These are phyloP conservation scores for Parnassius glacialis DNA, from an alignment of 2,888 invertebrate genomes.

Conservation along the genomic window DNA sequence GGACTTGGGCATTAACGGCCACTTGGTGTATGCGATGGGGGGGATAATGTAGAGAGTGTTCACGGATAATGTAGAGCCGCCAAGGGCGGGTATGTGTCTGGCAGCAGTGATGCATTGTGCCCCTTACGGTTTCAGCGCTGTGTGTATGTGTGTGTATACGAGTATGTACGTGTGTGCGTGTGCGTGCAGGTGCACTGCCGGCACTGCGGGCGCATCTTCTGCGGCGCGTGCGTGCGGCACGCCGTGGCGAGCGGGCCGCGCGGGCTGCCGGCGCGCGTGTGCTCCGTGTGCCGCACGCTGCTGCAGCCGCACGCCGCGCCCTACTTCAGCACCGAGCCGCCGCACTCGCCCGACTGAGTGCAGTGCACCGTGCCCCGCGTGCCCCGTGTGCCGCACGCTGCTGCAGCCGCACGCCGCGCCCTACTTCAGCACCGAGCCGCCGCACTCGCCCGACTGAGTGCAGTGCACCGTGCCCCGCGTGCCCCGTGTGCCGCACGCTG, in stretches of 20 bases:
- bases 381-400: neutral
- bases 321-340: slow-evolving; percentile 93
- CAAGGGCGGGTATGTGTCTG: too few species aligned
- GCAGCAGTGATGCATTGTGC: too few species aligned
- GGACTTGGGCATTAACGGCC: too few species aligned
- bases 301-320: slow-evolving; percentile 94
- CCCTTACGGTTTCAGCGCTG: too few species aligned
- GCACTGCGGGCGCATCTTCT: slow-evolving; percentile 98
- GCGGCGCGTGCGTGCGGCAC: slow-evolving; percentile 90
- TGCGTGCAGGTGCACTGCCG: slow-evolving; percentile 88
- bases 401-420: slow-evolving; percentile 92
- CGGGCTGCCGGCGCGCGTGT: slow-evolving; percentile 92
- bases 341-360: slow-evolving; percentile 44
- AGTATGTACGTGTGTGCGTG: too few species aligned
- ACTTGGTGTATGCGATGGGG: too few species aligned
- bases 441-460: slow-evolving; percentile 50
- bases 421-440: slow-evolving; percentile 93
- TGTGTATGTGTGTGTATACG: too few species aligned
- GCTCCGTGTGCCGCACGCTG: slow-evolving; percentile 98
- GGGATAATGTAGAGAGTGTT: too few species aligned
- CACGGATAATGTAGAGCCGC: too few species aligned
- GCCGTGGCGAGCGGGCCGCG: slow-evolving; percentile 93
- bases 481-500: slow-evolving; percentile 83
- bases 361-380: slow-evolving; percentile 63
- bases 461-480: slow-evolving; percentile 78